phyloP scores from a whole-genome alignment of 1,140 invertebrate genomes.

The Neuroterus valhalla region DNA sequence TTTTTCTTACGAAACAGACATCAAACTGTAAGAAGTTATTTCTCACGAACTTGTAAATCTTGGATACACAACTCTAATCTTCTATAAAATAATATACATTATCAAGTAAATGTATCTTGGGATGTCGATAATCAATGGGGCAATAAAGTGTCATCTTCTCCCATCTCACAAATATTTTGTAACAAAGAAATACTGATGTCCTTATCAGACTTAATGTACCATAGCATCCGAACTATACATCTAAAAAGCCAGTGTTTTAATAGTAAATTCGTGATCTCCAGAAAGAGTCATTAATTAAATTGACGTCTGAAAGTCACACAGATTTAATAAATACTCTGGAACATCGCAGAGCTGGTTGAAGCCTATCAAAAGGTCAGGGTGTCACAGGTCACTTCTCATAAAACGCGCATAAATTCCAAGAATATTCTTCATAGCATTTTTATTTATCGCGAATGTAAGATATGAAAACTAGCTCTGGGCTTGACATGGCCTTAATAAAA shows the following conservation, averaged over 20 bases:
- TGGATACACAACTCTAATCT: no score
- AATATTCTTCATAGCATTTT: conserved; percentile 37
- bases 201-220: no score
- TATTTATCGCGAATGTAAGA: conserved; percentile 1
- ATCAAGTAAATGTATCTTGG: no score
- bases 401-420: conserved; percentile 32
- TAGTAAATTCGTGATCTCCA: not conserved
- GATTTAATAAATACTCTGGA: conserved; percentile 33
- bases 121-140: no score
- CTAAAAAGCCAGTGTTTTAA: not conserved
- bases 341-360: conserved; percentile 46
- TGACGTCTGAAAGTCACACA: conserved; percentile 13
- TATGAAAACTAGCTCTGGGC: not conserved
- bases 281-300: conserved; percentile 17
- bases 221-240: not conserved
- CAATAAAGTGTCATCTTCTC: no score
- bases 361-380: conserved; percentile 58
- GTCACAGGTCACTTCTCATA: conserved; percentile 46
- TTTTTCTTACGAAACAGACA: not conserved
- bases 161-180: no score
- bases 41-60: no score
- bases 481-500: not conserved
- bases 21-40: not conserved
- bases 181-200: no score
- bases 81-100: no score